Percentiles rank a stretch among this genome's conserved stretches.
Evolutionary conservation across 2,113 vertebrate genomes (phyloP).

Genomic region (Amblyornis subalaris): DNA sequence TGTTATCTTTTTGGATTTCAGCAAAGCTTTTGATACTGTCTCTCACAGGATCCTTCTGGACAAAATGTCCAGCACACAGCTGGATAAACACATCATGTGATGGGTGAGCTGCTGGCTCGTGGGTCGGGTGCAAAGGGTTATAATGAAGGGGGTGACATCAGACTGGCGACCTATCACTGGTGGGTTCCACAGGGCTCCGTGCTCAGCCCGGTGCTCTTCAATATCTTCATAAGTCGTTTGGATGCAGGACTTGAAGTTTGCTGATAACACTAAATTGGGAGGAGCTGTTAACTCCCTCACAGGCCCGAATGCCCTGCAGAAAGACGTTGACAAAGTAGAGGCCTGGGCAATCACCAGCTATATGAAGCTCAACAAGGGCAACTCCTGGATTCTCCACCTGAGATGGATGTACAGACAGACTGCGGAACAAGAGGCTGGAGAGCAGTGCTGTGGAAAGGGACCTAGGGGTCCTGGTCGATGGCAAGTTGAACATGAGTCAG

Average conservation of each 20-base stretch:
- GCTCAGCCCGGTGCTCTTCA: fast-evolving
- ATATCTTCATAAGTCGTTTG: neutral
- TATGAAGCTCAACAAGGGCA: neutral
- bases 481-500: fast-evolving
- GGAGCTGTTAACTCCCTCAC: neutral
- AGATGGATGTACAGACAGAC: no score
- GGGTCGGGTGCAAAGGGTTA: no score
- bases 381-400: fast-evolving
- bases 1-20: neutral
- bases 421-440: neutral
- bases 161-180: neutral
- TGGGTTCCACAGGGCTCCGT: neutral
- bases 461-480: neutral
- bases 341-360: neutral
- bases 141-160: no score
- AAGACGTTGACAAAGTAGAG: neutral
- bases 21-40: neutral
- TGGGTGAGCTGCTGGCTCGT: neutral
- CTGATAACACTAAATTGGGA: neutral
- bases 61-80: neutral
- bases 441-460: neutral
- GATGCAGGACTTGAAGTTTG: neutral
- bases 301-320: neutral
- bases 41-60: neutral
- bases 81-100: neutral